Evolutionary conservation across 35 echinoderm and acorn worm genomes (phyloP).

Genomic region (Ophioderma brevispina): DNA sequence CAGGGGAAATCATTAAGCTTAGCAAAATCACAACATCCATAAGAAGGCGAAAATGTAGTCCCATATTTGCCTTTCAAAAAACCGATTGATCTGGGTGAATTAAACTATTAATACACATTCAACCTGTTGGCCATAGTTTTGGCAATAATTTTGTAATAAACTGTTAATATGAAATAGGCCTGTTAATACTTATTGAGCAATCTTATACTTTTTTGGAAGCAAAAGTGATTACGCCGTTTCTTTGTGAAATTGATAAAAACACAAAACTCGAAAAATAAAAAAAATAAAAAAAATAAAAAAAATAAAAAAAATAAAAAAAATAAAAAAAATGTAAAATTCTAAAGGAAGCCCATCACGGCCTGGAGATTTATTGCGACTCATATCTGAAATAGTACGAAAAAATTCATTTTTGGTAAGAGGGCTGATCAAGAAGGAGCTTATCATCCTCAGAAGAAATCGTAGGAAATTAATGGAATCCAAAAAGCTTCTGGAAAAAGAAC

Average conservation of each 20-base stretch:
- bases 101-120: background rate
- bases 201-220: background rate
- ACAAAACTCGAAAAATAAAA: background rate
- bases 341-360: background rate
- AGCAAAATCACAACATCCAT: background rate
- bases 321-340: too few species aligned
- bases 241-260: background rate
- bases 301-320: background rate
- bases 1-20: background rate
- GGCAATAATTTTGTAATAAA: background rate
- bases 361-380: background rate
- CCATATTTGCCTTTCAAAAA: background rate
- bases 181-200: too few species aligned
- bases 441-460: background rate
- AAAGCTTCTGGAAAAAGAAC: background rate
- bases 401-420: background rate
- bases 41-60: background rate
- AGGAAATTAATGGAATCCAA: background rate
- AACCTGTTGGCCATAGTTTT: background rate
- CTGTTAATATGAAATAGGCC: too few species aligned
- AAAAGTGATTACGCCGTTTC: background rate
- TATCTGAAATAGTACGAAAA: background rate
- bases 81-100: conserved; percentile 10
- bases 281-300: background rate
- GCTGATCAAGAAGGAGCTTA: background rate